Conservation (phyloP, 2,888 invertebrate genomes). For the Dendrolimus houi region DNA sequence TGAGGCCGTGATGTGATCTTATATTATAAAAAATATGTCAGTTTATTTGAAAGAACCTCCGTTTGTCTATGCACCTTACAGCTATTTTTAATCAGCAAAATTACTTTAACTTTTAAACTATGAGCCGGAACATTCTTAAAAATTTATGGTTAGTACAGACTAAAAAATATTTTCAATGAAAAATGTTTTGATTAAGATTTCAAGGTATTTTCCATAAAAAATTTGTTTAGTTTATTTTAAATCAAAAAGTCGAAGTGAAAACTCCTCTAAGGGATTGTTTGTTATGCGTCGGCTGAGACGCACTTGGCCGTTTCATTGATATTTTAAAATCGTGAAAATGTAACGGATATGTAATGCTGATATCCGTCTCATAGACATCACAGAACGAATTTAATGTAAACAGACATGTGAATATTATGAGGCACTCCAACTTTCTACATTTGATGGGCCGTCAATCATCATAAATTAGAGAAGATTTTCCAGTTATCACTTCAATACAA, state of each 20-base stretch:
- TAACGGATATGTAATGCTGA: neutral
- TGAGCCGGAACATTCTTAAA: neutral
- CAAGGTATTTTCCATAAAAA: no score
- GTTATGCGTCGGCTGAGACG: no score
- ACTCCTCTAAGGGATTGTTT: no score
- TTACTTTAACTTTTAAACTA: neutral
- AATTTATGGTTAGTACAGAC: neutral
- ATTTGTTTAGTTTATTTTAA: no score
- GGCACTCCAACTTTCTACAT: conserved; percentile 62
- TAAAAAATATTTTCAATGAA: neutral
- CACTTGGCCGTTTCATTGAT: no score
- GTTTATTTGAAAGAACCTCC: no score
- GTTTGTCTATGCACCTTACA: no score
- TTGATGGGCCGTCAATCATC: conserved; percentile 65
- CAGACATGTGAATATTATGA: conserved; percentile 54
- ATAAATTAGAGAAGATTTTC: conserved; percentile 58
- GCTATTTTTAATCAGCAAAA: neutral
- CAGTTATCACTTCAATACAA: conserved; percentile 48
- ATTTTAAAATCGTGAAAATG: neutral
- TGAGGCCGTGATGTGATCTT: no score
- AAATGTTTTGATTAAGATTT: neutral
- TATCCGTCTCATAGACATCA: neutral
- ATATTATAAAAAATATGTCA: no score
- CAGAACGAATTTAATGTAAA: conserved; percentile 41
- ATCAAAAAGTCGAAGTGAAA: no score